Evolutionary conservation across 1,140 invertebrate genomes (phyloP).

Genomic region (Ladona fulva): DNA sequence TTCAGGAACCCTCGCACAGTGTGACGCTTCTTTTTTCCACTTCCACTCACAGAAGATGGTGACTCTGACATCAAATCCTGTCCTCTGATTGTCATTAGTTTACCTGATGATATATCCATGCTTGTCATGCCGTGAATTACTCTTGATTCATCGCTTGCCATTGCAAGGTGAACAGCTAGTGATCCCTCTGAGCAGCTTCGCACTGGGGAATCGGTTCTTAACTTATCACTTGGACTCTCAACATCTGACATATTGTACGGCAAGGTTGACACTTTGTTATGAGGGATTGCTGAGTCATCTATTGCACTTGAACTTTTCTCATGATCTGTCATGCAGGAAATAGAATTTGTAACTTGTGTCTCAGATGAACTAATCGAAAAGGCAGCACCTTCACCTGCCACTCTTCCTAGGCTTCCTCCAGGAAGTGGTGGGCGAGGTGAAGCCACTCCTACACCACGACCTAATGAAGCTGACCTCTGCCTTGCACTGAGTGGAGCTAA

Average conservation of each 20-base stretch:
- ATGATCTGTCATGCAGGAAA: background rate
- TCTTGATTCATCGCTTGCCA: background rate
- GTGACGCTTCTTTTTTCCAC: background rate
- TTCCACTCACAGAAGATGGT: background rate
- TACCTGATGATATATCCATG: background rate
- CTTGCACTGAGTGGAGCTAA: background rate
- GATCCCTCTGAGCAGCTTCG: background rate
- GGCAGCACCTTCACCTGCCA: background rate
- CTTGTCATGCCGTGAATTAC: background rate
- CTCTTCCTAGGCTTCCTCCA: background rate
- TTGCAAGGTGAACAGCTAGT: background rate
- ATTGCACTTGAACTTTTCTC: background rate
- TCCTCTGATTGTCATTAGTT: background rate
- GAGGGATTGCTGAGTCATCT: no score
- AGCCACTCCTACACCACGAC: background rate
- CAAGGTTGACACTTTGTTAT: no score
- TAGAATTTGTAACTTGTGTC: no score
- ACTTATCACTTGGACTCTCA: no score
- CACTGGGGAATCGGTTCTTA: background rate
- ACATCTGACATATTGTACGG: no score
- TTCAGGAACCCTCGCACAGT: background rate
- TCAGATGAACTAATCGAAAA: background rate
- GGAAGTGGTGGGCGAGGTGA: background rate
- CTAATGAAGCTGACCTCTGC: background rate
- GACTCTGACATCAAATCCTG: background rate